Percentiles rank a stretch among this genome's conserved stretches.
These are phyloP conservation scores for Lucilia cuprina DNA, from an alignment of 1,140 invertebrate genomes.

Conservation along the genomic window DNA sequence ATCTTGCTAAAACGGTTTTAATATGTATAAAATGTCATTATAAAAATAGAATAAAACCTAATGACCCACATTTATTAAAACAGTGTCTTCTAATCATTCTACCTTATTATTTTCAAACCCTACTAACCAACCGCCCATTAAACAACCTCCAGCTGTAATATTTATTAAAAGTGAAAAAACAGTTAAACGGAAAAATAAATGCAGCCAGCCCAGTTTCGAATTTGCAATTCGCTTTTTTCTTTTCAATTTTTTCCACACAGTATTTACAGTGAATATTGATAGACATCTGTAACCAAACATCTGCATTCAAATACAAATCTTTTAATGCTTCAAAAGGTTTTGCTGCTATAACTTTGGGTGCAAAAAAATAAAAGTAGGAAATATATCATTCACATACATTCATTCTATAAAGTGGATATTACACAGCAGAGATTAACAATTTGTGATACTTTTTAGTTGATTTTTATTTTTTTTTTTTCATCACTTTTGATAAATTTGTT, in stretches of 20 bases:
- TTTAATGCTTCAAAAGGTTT: not conserved
- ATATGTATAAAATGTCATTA: no score
- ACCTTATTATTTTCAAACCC: no score
- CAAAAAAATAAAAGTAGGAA: not conserved
- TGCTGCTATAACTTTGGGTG: not conserved
- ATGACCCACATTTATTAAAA: not conserved
- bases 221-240: not conserved
- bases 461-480: not conserved
- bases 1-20: no score
- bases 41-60: not conserved
- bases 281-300: slow-evolving; percentile 25
- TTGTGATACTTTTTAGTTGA: slow-evolving; percentile 13
- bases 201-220: not conserved
- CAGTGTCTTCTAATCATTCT: no score
- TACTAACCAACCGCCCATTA: no score
- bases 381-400: no score
- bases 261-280: slow-evolving; percentile 21
- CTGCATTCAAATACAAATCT: not conserved
- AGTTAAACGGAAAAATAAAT: slow-evolving; percentile 4
- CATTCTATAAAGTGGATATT: not conserved
- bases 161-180: slow-evolving; percentile 1
- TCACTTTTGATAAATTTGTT: no score
- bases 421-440: slow-evolving; percentile 24
- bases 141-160: not conserved
- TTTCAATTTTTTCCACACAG: not conserved